Base-by-base conservation (phyloP, 2,888 invertebrate genomes). In the Liopterus haemorrhoidalis region DNA sequence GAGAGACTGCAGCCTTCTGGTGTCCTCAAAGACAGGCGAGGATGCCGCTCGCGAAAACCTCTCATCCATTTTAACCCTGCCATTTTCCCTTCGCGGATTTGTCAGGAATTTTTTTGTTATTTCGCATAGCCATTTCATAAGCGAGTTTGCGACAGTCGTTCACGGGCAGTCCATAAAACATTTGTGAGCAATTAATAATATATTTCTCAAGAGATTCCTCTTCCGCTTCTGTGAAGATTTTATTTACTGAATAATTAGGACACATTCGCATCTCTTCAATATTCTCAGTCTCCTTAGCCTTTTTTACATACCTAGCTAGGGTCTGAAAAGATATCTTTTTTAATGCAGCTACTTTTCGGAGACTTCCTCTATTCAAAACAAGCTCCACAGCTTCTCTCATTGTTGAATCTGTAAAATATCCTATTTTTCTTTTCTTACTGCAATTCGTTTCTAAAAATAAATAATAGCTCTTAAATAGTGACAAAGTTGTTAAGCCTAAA, bases 1-100 rank as follows among this genome's bases (percentile, higher is more conserved):
- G 53, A 42, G 14, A 57, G 48, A 36, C 49, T 52, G 38, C 53
- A 54, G 16, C 41, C 49, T 48, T 58, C 55, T 25, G 54, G 48
- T 20, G 45, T 50, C 32, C 57, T 40, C 14, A 57, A 33, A 33
- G 50, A 54, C 20, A 55, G 47, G 41, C 12, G 24, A 28, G 21
- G 12, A 21, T 46, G 41, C 20, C 49, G 39, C 37, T 50, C 48
- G 25, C 50, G 36, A 41, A 56, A 54, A 21, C 49, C 36, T 21
- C 37, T 32, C 38, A 53, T 24, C 51, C 54, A 55, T 36, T 54
- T 48, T 30, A 28, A 21, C 3, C 46, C 47, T 25, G 53, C 53
- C 14, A 38, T 37, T 46, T 56, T 41, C 3, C 48, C 40, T 9
- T 42, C 12, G 40, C 15, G 56, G 54, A 55, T 20, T 31, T 49